Conservation (phyloP, 2,113 vertebrate genomes). For the Poicephalus meyeri region DNA sequence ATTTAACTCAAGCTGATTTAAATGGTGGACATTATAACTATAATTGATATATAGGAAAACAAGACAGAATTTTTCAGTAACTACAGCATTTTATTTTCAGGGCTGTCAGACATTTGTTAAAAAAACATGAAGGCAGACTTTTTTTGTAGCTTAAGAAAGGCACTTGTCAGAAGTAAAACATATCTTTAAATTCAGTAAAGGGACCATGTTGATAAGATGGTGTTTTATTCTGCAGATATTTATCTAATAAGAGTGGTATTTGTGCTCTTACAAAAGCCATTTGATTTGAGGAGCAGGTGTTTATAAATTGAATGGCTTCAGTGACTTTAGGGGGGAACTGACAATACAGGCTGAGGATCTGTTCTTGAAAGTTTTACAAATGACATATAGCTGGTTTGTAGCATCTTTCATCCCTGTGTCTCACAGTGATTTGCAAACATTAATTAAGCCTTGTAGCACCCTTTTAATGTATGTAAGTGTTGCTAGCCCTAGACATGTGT, state of each 20-base stretch:
- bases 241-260: neutral
- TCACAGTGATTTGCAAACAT: constrained; percentile 45
- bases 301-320: neutral
- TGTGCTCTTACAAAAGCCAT: neutral
- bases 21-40: fast-evolving
- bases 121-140: neutral
- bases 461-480: constrained; percentile 23
- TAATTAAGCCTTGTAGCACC: constrained; percentile 39
- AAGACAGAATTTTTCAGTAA: neutral
- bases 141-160: neutral
- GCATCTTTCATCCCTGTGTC: constrained; percentile 13
- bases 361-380: constrained; percentile 5
- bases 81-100: neutral
- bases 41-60: neutral
- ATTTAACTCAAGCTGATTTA: neutral
- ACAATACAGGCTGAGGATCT: neutral
- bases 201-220: neutral
- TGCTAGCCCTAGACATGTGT: constrained; percentile 31
- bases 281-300: neutral
- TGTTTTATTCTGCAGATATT: neutral
- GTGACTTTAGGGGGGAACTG: neutral
- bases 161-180: neutral
- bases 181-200: neutral
- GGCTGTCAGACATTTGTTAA: neutral
- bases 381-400: neutral